Conservation (phyloP, 2,113 vertebrate genomes). For the Cricetomys ansorgei region DNA sequence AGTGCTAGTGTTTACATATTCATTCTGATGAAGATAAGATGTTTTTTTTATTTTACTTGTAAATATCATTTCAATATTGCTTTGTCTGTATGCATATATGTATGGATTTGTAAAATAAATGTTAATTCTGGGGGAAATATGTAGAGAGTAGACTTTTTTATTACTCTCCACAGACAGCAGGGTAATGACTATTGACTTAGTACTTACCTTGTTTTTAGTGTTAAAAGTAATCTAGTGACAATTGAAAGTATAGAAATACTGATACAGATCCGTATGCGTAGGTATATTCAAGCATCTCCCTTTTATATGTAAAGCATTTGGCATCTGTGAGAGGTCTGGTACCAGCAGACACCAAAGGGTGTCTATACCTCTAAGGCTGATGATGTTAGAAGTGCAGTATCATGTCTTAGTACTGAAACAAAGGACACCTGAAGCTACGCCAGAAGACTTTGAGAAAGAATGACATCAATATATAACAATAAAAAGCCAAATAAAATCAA, state of each 20-base stretch:
- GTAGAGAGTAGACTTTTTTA: neutral
- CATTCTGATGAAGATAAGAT: neutral
- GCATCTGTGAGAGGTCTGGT: neutral
- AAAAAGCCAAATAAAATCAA: neutral
- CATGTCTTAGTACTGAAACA: constrained; percentile 1
- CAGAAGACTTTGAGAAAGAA: neutral
- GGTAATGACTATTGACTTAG: neutral
- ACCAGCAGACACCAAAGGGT: neutral
- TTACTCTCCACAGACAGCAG: neutral
- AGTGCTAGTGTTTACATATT: neutral
- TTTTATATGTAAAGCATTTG: neutral
- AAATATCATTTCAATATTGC: neutral
- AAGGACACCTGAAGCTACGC: neutral
- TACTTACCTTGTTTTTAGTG: neutral
- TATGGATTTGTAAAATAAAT: constrained; percentile 30
- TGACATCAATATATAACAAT: neutral
- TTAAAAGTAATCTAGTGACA: neutral
- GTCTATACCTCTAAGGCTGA: neutral
- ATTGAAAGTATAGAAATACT: neutral
- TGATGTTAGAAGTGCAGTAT: neutral
- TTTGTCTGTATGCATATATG: neutral
- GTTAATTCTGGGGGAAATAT: constrained; percentile 3
- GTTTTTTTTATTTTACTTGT: neutral
- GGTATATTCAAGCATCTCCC: neutral
- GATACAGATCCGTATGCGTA: neutral